Base-by-base conservation (phyloP, 1,140 invertebrate genomes). In the Drosophila saltans region DNA sequence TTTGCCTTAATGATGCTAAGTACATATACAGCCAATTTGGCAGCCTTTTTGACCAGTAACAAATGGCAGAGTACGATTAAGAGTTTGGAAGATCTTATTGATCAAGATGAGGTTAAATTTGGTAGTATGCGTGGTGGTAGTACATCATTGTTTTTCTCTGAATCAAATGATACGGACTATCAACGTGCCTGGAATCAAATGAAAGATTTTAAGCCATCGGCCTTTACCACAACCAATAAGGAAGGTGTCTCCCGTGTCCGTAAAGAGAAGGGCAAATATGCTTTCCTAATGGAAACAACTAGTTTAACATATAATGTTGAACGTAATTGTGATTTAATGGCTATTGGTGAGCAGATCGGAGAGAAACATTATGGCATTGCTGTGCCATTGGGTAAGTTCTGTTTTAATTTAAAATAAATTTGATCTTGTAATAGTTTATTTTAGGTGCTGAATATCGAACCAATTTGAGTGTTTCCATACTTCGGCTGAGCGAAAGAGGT, bases 1-100 rank as follows among this genome's bases (percentile, higher is more conserved):
- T 99, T 99, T 90, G 96, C 97, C 0, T 93, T 99, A 24, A 99
- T 99, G 78, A 97, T 99, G 93, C 97, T 98, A 26, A 97, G 97
- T 3, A 98, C 97, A 0, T 99, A 99, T 91, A 99, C 98, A 0
- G 98, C 98, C 10, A 98, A 99, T 93, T 93, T 99, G 76, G 98
- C 98, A 4, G 98, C 98, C 26, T 99, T 98, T 75, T 93, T 99
- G 65, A 99, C 98, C 0, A 96, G 96, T 28, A 96, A 97, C 43
- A 93, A 96, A 63, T 95, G 97, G 93, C 95, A 97, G 26, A 95
- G 95, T 45, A 96, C 96, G 0, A 98, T 99, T 21, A 95, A 97
- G 70, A 95, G 94, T 72, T 96, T 97, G 0, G 97, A 98, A 80
- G 97, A 98, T 92, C 93, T 99, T 1, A 96, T 97, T 0, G 96